A percentile compares a stretch with the other conserved stretches of the same genome.
phyloP scores from a whole-genome alignment of 2,113 vertebrate genomes.

The Alces alces region DNA sequence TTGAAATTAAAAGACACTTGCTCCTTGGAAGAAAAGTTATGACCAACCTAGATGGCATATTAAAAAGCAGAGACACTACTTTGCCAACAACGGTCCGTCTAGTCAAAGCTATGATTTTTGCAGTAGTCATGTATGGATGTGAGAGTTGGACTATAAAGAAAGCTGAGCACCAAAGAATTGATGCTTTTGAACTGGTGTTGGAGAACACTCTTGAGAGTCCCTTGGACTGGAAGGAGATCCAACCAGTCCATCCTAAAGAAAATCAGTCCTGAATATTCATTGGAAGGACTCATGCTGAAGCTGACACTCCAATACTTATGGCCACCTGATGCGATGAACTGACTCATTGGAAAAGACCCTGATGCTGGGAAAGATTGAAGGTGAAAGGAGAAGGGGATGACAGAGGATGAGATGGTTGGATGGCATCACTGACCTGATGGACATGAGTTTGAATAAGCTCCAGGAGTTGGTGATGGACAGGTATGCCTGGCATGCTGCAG shows the following conservation, averaged over 20 bases:
- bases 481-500: not conserved
- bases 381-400: not conserved
- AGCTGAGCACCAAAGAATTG: not conserved
- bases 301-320: not conserved
- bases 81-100: not conserved
- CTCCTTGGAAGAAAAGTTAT: not conserved
- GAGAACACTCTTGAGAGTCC: not conserved
- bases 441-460: not conserved
- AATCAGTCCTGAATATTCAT: not conserved
- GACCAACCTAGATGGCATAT: not conserved
- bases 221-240: not conserved
- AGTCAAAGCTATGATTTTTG: not conserved
- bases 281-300: not conserved
- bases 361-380: not conserved
- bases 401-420: not conserved
- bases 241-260: not conserved
- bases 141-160: not conserved
- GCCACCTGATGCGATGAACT: accelerated
- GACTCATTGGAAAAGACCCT: not conserved
- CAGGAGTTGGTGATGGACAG: not conserved
- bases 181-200: not conserved
- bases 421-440: not conserved
- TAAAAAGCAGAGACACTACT: not conserved
- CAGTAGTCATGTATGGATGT: not conserved
- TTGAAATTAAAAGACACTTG: not conserved